These are phyloP conservation scores for Poeciliopsis presidionis DNA, from an alignment of 2,797 vertebrate species.

Conservation along the genomic window DNA sequence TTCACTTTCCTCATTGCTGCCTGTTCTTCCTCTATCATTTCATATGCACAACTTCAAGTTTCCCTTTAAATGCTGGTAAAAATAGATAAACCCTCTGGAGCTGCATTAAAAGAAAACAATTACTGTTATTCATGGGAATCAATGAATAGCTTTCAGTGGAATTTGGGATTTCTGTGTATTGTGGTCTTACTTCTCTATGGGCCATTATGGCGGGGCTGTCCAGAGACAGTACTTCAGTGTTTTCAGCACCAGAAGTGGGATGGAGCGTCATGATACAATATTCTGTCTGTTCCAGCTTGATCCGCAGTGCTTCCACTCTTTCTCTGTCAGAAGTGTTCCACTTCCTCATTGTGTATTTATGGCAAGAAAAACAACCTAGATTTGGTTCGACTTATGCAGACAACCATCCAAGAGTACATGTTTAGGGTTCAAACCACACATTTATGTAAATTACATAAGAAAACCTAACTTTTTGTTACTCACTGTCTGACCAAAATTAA, in stretches of 20 bases:
- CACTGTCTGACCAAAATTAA: not conserved
- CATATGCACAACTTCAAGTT: slow-evolving; percentile 20
- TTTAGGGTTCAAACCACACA: not conserved
- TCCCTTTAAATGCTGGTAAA: slow-evolving; percentile 62
- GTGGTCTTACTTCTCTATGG: slow-evolving; percentile 63
- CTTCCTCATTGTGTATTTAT: slow-evolving; percentile 74
- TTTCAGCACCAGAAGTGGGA: slow-evolving; percentile 77
- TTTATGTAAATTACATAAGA: not conserved
- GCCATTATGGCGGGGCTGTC: slow-evolving; percentile 61
- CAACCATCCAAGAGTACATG: slow-evolving; percentile 6
- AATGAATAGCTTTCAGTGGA: slow-evolving; percentile 75
- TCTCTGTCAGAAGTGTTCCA: slow-evolving; percentile 65
- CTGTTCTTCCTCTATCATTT: slow-evolving; percentile 31
- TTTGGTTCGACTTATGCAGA: slow-evolving; percentile 32
- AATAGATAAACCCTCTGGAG: slow-evolving; percentile 68
- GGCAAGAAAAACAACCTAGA: slow-evolving; percentile 58
- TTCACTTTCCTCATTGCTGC: not conserved
- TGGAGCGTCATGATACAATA: slow-evolving; percentile 76
- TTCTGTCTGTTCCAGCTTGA: slow-evolving; percentile 76
- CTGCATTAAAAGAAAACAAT: slow-evolving; percentile 71
- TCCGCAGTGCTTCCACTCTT: slow-evolving; percentile 68
- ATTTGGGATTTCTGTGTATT: slow-evolving; percentile 71
- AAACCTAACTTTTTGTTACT: not conserved
- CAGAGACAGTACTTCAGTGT: slow-evolving; percentile 77
- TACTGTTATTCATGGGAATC: slow-evolving; percentile 71